Evolutionary conservation across 2,888 invertebrate species (phyloP).

Genomic region (Sycophila texana): DNA sequence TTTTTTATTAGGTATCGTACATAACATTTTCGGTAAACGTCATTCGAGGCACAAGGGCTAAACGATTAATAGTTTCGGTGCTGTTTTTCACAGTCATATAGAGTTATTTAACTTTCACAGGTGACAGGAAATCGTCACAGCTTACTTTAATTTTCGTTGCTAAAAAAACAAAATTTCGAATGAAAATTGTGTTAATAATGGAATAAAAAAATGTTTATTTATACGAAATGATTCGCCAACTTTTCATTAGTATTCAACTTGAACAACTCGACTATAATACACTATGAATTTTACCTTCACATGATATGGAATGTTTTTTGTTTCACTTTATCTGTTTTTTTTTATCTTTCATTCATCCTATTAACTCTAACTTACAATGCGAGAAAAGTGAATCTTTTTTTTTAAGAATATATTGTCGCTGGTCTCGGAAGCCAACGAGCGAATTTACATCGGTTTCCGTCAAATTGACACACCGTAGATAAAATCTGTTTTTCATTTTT

Average conservation of each 20-base stretch:
- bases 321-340: constrained; percentile 4
- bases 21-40: constrained; percentile 4
- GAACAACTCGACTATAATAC: constrained; percentile 37
- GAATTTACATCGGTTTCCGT: constrained; percentile 19
- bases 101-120: constrained; percentile 25
- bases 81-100: constrained; percentile 9
- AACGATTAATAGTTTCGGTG: neutral
- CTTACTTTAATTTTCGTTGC: constrained; percentile 2
- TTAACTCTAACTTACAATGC: neutral
- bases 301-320: constrained; percentile 45
- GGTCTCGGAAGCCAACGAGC: constrained; percentile 30
- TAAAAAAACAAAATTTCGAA: constrained; percentile 1
- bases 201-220: neutral
- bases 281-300: constrained; percentile 37
- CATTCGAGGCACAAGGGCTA: constrained; percentile 9
- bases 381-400: constrained; percentile 16
- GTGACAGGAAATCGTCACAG: constrained; percentile 20
- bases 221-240: neutral
- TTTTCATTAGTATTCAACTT: constrained; percentile 30
- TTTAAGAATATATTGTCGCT: constrained; percentile 39
- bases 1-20: no score
- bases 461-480: neutral
- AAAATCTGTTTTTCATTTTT: neutral
- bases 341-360: constrained; percentile 1
- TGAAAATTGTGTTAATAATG: neutral